These are phyloP conservation scores for Cistogaster globosa DNA, from an alignment of 2,888 invertebrate species.

Conservation along the genomic window DNA sequence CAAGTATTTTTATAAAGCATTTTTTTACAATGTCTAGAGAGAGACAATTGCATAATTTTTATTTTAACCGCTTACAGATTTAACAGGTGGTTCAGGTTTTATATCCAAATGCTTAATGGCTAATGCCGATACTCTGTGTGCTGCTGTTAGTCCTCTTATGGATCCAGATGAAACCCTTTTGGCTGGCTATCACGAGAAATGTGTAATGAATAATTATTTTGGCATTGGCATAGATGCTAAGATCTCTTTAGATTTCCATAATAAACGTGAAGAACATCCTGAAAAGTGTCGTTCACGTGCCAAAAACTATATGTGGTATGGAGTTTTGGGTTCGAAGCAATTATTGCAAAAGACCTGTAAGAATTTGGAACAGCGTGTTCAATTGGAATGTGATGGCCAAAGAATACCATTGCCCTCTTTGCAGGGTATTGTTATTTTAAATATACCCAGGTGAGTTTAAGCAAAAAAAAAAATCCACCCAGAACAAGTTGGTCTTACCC, in stretches of 20 bases:
- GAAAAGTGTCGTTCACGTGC: slow-evolving; percentile 97
- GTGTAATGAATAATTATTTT: slow-evolving; percentile 99
- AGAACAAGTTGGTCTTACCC: too few relatives aligned
- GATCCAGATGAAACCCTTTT: slow-evolving; percentile 94
- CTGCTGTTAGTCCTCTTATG: slow-evolving; percentile 97
- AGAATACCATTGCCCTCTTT: slow-evolving; percentile 96
- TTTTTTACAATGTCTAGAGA: neutral
- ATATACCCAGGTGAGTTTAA: slow-evolving; percentile 90
- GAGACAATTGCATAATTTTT: neutral
- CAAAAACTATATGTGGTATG: slow-evolving; percentile 98
- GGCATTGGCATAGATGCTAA: slow-evolving; percentile 99
- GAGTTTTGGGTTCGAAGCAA: slow-evolving; percentile 89
- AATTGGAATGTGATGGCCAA: slow-evolving; percentile 97
- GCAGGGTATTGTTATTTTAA: slow-evolving; percentile 98
- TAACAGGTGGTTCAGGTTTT: slow-evolving; percentile 87
- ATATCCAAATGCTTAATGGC: slow-evolving; percentile 97
- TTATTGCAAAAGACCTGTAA: slow-evolving; percentile 95
- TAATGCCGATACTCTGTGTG: slow-evolving; percentile 97
- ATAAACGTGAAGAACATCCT: slow-evolving; percentile 97
- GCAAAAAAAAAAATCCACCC: neutral
- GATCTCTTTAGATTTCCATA: slow-evolving; percentile 97
- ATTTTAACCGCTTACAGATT: slow-evolving; percentile 42
- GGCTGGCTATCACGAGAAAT: slow-evolving; percentile 95
- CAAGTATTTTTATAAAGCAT: slow-evolving; percentile 86
- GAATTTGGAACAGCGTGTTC: slow-evolving; percentile 97